Evolutionary conservation across 2,113 vertebrate genomes (phyloP), one percentile per base, ranked within the genome.

Genomic region (Porphyrio hochstetteri): DNA sequence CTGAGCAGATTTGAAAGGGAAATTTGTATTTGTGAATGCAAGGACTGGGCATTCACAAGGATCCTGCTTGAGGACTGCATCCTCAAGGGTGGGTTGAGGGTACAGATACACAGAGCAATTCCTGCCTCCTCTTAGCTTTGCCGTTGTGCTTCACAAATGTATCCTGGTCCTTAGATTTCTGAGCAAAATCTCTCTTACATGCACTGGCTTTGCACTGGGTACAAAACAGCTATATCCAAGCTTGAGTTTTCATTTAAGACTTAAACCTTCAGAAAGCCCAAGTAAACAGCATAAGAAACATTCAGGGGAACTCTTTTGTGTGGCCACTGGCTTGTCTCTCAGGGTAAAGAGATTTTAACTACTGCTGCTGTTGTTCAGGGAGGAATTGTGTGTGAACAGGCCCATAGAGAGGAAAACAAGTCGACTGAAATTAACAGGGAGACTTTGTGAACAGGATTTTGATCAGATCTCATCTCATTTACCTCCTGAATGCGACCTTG

Each of bases 371-470:
- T 77, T 94, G 40, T 44, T 93, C 79, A 88, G 85, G 40, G 75
- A 65, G 67, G 59, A 94, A 69, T 75, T 96, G 61, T 76, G 21
- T 56, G 53, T 79, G 92, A 95, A 18, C 33, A 56, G 70, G 11
- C 78, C 52, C 38, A 29, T 52, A 79, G 46, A 85, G 74, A 81
- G 68, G 71, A 83, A 65, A 57, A 42, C 11, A 81, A 86, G 63
- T 88, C 23, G 8, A 56, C 81, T 89, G 86, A 64, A 88, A 65
- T 86, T 72, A 86, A 93, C 94, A 93, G 27, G 90, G 71, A 82
- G 80, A 92, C 82, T 68, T 90, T 93, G 94, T 94, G 93, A 96
- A 23, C 79, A 48, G 76, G 59, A 23, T 82, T 96, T 92, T 93
- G 71, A 92, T 96, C 93, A 88, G 82, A 93, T 96, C 82, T 95